Evolutionary conservation across 1,140 invertebrate genomes (phyloP), one percentile per base, ranked within the genome.

Genomic region (Cephus cinctus): DNA sequence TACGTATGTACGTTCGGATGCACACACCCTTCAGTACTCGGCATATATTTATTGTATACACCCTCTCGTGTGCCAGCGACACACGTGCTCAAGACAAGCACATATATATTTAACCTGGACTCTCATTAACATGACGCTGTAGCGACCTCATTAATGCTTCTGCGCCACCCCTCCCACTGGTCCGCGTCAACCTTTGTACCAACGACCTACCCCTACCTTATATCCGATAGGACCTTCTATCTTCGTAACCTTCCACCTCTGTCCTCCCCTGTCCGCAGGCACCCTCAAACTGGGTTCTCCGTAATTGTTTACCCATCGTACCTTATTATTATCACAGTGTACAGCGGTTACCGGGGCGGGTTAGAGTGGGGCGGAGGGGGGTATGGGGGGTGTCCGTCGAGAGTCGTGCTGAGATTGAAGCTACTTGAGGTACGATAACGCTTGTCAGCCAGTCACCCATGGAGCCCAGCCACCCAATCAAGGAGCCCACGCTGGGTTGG

Each of bases 251-350:
- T 22, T 47, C 43, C 34, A 27, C 40, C 19, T 18, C 14, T 12
- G 11, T 36, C 34, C 9, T 18, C 14, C 11, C 9, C 34, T 12
- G 27, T 8, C 27, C 27, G 11, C 27, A 3, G 9, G 11, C 27
- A 30, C 27, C 27, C 27, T 12, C 14, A 30, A 15, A 36, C 34
- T 36, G 27, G 36, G 47, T 40, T 35, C 47, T 56, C 44, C 38
- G 36, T 52, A 50, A 57, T 57, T 64, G 52, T 61, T 59, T 52
- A 25, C 43, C 46, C 50, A 53, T 50, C 32, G 19, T 52, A 12
- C 47, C 49, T 61, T 58, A 53, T 53, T 61, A 63, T 63, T 57
- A 53, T 49, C 41, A 51, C 49, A 52, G 35, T 50, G 51, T 35
- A 36, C 21, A 34, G n/a, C 30, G 22, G 15, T 32, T 46, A 23